Evolutionary conservation across 2,797 vertebrate species (phyloP), one percentile per base, ranked within the genome.

Genomic region (Salmo trutta): DNA sequence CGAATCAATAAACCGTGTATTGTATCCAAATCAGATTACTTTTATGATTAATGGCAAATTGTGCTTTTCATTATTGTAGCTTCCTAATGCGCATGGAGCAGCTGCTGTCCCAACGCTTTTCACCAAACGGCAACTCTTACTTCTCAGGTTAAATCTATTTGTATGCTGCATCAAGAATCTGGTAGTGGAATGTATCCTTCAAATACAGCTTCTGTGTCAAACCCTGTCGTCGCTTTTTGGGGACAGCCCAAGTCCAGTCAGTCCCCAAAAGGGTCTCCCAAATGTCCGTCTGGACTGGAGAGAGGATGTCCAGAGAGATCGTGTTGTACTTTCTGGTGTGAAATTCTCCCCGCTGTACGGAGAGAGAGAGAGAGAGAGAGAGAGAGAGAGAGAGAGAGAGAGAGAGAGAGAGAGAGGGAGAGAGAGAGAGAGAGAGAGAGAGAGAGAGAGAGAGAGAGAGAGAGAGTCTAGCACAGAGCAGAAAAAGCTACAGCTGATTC

Each of bases 401-500:
- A 83, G 84, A 78, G 75, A 56, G 88, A 24, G 74, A 84, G 83
- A 83, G 84, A 83, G 84, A 78, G 75, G 67, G 65, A 86, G 29
- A 6, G 10, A 47, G 41, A 33, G 33, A 64, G 56, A n/a, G n/a
- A n/a, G 65, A 86, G 29, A 6, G 10, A 47, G 41, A 33, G 33
- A 64, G 56, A n/a, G 65, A 86, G 29, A 6, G 10, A 47, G 41
- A 33, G 33, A 64, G 56, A 24, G 74, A 84, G 83, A 83, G 84
- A 83, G 84, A 78, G 75, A 56, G 88, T 85, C 85, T 84, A 80
- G 17, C 86, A 77, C 83, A 82, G 87, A 80, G 87, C 6, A 21
- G n/a, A 62, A n/a, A 62, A 10, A 47, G 2, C n/a, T 24, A 24
- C n/a, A n/a, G 21, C 92, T 91, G 90, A 87, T 86, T 85, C 81